A percentile compares a stretch with the other conserved stretches of the same genome.
These are phyloP conservation scores for Sebastiscus tertius DNA, from an alignment of 2,797 vertebrate species.

Conservation along the genomic window DNA sequence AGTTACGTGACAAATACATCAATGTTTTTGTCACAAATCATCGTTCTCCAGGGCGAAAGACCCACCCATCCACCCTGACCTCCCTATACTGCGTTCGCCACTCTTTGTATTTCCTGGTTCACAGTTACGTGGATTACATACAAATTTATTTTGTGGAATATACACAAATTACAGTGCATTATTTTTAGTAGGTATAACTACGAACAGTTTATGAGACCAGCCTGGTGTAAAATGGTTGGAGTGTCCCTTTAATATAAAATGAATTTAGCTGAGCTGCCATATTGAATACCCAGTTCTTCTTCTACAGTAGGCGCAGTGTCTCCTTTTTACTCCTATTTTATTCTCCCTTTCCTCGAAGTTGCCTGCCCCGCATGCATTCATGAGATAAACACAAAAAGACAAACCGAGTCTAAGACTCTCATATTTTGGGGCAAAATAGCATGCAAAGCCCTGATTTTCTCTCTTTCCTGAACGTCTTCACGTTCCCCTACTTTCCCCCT, in stretches of 20 bases:
- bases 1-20: too few relatives aligned
- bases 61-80: too few relatives aligned
- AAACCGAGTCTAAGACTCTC: neutral
- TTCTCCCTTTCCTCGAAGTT: constrained; percentile 7
- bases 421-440: neutral
- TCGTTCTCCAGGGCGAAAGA: too few relatives aligned
- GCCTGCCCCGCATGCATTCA: neutral
- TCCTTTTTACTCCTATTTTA: neutral
- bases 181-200: too few relatives aligned
- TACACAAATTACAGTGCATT: too few relatives aligned
- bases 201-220: too few relatives aligned
- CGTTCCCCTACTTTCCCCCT: constrained; percentile 18
- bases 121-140: too few relatives aligned
- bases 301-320: neutral
- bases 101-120: too few relatives aligned
- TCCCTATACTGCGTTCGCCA: too few relatives aligned
- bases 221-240: neutral
- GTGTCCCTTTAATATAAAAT: neutral
- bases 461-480: neutral
- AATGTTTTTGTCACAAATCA: too few relatives aligned
- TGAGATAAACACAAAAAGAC: constrained; percentile 13
- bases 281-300: neutral
- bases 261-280: neutral
- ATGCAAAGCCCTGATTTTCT: neutral
- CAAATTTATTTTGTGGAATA: too few relatives aligned